Percentiles rank a stretch among this genome's conserved stretches.
Evolutionary conservation across 2,888 invertebrate genomes (phyloP).

Genomic region (Atethmia centrago): DNA sequence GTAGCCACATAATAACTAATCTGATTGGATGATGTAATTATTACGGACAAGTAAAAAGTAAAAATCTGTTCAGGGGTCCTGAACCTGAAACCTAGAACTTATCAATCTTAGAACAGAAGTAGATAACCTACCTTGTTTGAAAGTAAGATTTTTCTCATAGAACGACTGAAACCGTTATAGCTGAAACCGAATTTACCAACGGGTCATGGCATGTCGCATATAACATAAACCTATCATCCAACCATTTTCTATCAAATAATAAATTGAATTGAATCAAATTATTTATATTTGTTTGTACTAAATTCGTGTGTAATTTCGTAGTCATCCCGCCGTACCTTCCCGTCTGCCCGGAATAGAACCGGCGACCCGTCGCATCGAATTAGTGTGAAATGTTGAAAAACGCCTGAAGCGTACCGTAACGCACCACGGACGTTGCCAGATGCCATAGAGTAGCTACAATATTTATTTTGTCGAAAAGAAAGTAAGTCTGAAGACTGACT

Average conservation of each 20-base stretch:
- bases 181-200: not conserved
- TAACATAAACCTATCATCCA: constrained; percentile 35
- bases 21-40: not conserved
- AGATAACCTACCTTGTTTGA: not conserved
- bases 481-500: not conserved
- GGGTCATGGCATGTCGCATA: not conserved
- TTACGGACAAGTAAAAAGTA: not conserved
- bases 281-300: constrained; percentile 55
- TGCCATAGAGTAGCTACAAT: constrained; percentile 55
- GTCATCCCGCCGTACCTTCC: constrained; percentile 71
- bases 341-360: constrained; percentile 86
- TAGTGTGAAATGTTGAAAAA: constrained; percentile 88
- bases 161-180: too few species aligned
- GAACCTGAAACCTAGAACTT: not conserved
- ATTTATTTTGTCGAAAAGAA: constrained; percentile 33
- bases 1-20: not conserved
- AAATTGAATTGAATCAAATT: constrained; percentile 46
- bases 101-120: not conserved
- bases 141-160: not conserved
- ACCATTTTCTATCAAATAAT: constrained; percentile 33
- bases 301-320: constrained; percentile 67
- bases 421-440: constrained; percentile 69
- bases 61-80: not conserved
- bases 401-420: constrained; percentile 75
- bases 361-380: constrained; percentile 87